Base-by-base conservation (phyloP, 2,113 vertebrate species). In the Platanista minor region DNA sequence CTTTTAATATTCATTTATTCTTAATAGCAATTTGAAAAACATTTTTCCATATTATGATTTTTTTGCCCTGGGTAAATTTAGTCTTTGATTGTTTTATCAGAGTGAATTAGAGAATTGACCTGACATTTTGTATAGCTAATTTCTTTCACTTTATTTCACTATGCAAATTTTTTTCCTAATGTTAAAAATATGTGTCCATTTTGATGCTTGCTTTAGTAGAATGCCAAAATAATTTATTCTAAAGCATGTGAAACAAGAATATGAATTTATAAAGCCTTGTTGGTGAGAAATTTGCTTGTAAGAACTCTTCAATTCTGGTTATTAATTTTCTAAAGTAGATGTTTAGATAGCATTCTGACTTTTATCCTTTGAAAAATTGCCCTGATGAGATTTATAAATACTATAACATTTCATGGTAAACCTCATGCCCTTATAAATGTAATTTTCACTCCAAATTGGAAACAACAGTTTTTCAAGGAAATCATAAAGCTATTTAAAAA, bases 301-400 rank as follows among this genome's bases (percentile, higher is more conserved):
- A 69, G 78, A 41, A 46, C 36, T 74, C 33, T 92, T 80, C 18
- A 80, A 74, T 94, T 66, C 36, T 80, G 54, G 11, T 80, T 90
- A 39, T 49, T 78, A 25, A 31, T 91, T 96, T 95, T 89, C 72
- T 80, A 52, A 92, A 95, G 33, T 93, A 74, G 9, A 41, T 67
- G 21, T 90, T 90, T 86, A 66, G 57, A 41, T 86, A 85, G 11
- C 10, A 84, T 27, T 92, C 18, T 5, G 72, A 5, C 59, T 64
- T 85, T 72, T 72, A 23, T 31, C 41, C 23, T 94, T 94, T 82
- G 46, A 85, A 92, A 94, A 92, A 41, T n/a, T 89, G 78, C 12
- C 13, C 4, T 81, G 41, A 72, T 74, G 36, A 81, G 41, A 31
- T 91, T 91, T 67, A 62, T 87, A 81, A 75, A 41, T 61, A 21